A percentile compares a stretch with the other conserved stretches of the same genome.
Evolutionary conservation across 2,113 vertebrate genomes (phyloP).

Genomic region (Menura novaehollandiae): DNA sequence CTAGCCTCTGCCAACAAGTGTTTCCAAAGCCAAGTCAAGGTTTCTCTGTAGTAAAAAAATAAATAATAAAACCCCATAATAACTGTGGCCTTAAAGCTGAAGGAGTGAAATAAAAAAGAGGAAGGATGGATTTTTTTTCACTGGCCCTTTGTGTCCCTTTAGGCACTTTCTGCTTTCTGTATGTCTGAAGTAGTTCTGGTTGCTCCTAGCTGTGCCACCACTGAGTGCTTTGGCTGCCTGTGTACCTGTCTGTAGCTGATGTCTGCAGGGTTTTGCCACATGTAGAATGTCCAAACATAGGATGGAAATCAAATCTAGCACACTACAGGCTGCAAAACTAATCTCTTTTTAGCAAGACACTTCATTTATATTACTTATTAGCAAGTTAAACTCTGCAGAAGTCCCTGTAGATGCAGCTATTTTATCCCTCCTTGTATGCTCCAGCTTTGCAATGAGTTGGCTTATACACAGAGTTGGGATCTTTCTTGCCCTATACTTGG

Average conservation of each 20-base stretch:
- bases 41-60: neutral
- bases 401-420: neutral
- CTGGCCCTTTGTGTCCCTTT: neutral
- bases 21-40: neutral
- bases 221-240: neutral
- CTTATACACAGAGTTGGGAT: neutral
- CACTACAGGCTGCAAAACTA: neutral
- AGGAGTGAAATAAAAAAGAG: neutral
- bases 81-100: neutral
- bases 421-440: neutral
- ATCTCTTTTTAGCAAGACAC: neutral
- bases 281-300: neutral
- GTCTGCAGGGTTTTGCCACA: rapidly evolving
- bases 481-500: neutral
- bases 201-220: neutral
- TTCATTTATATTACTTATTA: neutral
- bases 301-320: neutral
- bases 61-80: too few species aligned
- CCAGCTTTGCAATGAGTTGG: neutral
- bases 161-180: neutral
- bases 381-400: neutral
- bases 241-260: neutral
- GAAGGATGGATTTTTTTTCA: neutral
- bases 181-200: neutral
- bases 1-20: neutral